Evolutionary conservation across 2,888 invertebrate genomes (phyloP).

Genomic region (Chrysolina haemoptera): DNA sequence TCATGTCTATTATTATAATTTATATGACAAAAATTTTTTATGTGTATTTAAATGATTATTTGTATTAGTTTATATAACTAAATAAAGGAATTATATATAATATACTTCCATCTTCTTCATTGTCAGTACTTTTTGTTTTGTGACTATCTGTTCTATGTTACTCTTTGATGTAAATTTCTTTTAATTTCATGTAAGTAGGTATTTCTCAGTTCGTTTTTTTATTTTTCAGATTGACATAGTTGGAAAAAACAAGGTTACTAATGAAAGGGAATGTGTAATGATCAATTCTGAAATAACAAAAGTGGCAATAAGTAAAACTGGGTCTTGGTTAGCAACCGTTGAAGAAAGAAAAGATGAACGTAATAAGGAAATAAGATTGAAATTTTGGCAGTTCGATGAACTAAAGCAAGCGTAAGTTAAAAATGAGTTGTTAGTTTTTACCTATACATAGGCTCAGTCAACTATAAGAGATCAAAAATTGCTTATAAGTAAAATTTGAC

Average conservation of each 20-base stretch:
- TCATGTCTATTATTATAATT: too few species aligned
- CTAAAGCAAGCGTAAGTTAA: conserved; percentile 74
- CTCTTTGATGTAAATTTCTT: too few species aligned
- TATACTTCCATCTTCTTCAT: too few species aligned
- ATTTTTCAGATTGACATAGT: conserved; percentile 78
- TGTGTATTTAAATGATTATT: too few species aligned
- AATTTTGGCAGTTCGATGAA: conserved; percentile 81
- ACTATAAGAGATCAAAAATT: background rate
- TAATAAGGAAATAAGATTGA: conserved; percentile 77
- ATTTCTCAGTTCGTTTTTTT: background rate
- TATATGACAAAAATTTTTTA: too few species aligned
- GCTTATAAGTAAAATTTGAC: too few species aligned
- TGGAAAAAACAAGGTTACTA: conserved; percentile 78
- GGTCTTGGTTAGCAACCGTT: conserved; percentile 82
- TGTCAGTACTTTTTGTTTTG: too few species aligned
- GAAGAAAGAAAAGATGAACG: conserved; percentile 75
- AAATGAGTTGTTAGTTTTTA: background rate
- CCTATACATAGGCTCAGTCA: background rate
- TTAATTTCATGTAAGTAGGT: too few species aligned
- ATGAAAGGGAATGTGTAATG: conserved; percentile 74
- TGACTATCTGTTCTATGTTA: too few species aligned
- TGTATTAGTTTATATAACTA: too few species aligned
- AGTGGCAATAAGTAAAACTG: conserved; percentile 78
- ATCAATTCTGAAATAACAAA: conserved; percentile 78
- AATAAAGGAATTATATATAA: too few species aligned